Evolutionary conservation across 2,113 vertebrate species (phyloP).

Genomic region (Hydropotes inermis): DNA sequence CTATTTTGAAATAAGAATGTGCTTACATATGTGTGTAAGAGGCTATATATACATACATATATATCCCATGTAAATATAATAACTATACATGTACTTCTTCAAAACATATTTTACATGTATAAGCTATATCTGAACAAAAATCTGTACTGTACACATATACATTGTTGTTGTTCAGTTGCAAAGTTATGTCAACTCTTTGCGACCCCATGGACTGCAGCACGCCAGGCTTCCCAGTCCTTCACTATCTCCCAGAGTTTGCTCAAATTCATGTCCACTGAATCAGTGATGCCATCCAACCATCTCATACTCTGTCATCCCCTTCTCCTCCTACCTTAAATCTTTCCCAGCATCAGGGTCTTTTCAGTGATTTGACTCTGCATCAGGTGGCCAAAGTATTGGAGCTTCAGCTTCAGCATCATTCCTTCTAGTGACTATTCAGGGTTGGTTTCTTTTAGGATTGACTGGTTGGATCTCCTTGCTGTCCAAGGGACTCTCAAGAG

Average conservation of each 20-base stretch:
- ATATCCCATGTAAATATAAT: not conserved
- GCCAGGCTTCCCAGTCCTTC: not conserved
- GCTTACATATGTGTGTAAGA: not conserved
- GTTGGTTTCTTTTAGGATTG: not conserved
- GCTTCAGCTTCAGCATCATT: not conserved
- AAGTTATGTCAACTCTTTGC: not conserved
- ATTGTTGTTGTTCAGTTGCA: not conserved
- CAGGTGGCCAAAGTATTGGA: not conserved
- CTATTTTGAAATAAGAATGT: conserved; percentile 28
- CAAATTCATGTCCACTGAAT: not conserved
- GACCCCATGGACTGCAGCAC: not conserved
- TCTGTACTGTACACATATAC: not conserved
- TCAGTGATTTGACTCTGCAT: not conserved
- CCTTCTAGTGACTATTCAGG: not conserved
- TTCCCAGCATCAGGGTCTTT: not conserved
- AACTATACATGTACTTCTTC: not conserved
- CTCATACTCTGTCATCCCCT: not conserved
- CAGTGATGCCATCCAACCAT: not conserved
- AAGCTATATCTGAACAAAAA: not conserved
- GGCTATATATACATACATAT: not conserved
- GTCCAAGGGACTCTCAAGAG: not conserved
- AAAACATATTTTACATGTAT: not conserved
- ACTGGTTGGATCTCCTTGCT: not conserved
- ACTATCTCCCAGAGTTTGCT: not conserved
- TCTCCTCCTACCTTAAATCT: not conserved